phyloP scores from a whole-genome alignment of 2,888 invertebrate species.

The Acanthosepion esculentum region DNA sequence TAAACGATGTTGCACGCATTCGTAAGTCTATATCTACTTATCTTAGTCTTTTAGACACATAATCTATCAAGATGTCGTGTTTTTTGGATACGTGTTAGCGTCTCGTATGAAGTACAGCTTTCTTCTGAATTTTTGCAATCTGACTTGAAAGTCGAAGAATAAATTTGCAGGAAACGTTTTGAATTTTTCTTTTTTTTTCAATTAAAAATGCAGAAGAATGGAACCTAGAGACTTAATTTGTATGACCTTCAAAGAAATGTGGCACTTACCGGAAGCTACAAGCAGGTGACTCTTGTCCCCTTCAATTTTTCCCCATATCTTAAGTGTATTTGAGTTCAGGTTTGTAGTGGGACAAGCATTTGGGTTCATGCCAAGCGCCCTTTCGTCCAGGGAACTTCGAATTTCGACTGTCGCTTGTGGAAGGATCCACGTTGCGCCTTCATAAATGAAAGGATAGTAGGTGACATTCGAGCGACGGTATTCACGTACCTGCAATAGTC shows the following conservation, averaged over 20 bases:
- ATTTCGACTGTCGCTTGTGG: conserved; percentile 62
- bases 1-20: no score
- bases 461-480: conserved; percentile 63
- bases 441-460: conserved; percentile 60
- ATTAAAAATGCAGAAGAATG: not conserved
- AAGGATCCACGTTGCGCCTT: conserved; percentile 59
- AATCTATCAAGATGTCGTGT: no score
- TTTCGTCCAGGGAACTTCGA: conserved; percentile 57
- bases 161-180: no score
- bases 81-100: no score
- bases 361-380: conserved; percentile 52
- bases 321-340: conserved; percentile 51
- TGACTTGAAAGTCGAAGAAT: no score
- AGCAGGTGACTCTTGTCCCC: conserved; percentile 59
- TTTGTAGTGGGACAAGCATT: conserved; percentile 50
- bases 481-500: conserved; percentile 54
- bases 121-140: no score
- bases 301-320: conserved; percentile 61
- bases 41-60: no score
- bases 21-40: no score
- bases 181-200: no score
- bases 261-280: conserved; percentile 58
- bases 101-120: no score
- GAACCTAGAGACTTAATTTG: no score
- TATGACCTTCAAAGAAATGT: not conserved